Conservation (phyloP, 2,113 vertebrate species). For the Triplophysa tibetana region DNA sequence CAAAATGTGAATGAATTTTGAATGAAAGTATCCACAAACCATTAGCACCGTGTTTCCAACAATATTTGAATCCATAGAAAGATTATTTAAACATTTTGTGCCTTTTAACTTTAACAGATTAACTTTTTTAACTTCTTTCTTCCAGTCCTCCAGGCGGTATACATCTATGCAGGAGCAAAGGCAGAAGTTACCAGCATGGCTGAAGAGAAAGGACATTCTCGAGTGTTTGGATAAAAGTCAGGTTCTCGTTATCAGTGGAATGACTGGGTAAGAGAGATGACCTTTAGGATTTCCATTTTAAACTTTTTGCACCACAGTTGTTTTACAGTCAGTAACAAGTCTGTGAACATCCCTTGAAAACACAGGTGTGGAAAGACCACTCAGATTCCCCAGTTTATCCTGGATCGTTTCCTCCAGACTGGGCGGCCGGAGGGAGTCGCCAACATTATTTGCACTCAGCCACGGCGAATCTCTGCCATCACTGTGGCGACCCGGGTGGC, state of each 20-base stretch:
- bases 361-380: conserved; percentile 97
- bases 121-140: conserved; percentile 19
- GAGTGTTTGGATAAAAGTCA: conserved; percentile 78
- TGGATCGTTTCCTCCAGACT: conserved; percentile 81
- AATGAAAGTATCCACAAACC: too few relatives aligned
- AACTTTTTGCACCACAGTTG: background rate
- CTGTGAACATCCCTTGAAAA: background rate
- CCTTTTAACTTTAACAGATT: too few relatives aligned
- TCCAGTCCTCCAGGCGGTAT: conserved; percentile 84
- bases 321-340: background rate
- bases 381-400: conserved; percentile 96
- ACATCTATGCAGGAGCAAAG: conserved; percentile 86
- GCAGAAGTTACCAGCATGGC: conserved; percentile 90
- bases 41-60: too few relatives aligned
- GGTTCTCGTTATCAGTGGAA: conserved; percentile 94
- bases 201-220: conserved; percentile 85
- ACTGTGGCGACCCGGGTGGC: conserved; percentile 92
- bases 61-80: too few relatives aligned
- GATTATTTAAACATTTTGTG: too few relatives aligned
- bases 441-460: conserved; percentile 96
- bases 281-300: background rate
- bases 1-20: too few relatives aligned
- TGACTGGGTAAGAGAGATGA: conserved; percentile 87
- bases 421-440: conserved; percentile 76
- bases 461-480: conserved; percentile 94